These are phyloP conservation scores for Formica exsecta DNA, from an alignment of 1,140 invertebrate species.

Conservation along the genomic window DNA sequence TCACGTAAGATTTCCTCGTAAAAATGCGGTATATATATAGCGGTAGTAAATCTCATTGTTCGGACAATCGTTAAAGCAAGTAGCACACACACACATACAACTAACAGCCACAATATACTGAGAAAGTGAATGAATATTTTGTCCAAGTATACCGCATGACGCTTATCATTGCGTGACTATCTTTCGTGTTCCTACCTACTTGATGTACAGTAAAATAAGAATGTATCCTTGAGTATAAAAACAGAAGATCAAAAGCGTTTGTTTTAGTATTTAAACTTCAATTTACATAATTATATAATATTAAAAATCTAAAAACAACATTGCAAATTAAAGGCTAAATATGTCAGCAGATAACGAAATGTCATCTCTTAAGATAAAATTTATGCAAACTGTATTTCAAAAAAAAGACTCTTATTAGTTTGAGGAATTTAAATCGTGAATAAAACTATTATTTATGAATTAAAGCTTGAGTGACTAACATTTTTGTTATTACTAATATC, in stretches of 20 bases:
- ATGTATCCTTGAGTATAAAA: neutral
- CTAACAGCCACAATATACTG: constrained; percentile 15
- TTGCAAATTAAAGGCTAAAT: neutral
- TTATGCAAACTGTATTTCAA: neutral
- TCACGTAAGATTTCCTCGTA: constrained; percentile 1
- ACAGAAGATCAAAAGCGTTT: neutral
- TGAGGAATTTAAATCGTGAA: neutral
- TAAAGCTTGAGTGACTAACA: neutral
- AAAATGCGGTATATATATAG: neutral
- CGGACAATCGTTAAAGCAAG: constrained; percentile 23
- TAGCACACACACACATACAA: too few species aligned
- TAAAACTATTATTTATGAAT: neutral
- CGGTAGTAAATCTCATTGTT: constrained; percentile 38
- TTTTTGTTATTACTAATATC: neutral
- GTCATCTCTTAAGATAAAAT: neutral
- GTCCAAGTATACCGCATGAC: neutral
- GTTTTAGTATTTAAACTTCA: neutral
- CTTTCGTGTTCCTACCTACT: constrained; percentile 19
- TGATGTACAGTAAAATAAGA: constrained; percentile 19
- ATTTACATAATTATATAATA: neutral
- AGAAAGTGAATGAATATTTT: constrained; percentile 39
- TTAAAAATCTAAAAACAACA: neutral
- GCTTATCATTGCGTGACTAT: constrained; percentile 4
- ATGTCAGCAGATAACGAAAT: neutral
- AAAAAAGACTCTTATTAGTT: neutral